Evolutionary conservation across 1,140 invertebrate genomes (phyloP).

Genomic region (Drosophila kepulauana): DNA sequence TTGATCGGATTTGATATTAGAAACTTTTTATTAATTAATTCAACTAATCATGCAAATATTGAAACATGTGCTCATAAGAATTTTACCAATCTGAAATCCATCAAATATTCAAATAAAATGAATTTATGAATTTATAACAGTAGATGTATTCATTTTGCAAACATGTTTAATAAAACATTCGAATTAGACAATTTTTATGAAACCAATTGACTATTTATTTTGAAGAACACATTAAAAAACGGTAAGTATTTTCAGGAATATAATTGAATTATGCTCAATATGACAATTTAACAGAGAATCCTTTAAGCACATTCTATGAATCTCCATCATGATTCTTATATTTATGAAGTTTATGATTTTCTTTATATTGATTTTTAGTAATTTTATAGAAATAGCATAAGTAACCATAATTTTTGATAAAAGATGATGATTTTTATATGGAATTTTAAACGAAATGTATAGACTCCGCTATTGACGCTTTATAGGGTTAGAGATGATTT

Average conservation of each 20-base stretch:
- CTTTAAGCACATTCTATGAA: no score
- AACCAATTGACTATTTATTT: slow-evolving; percentile 20
- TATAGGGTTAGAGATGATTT: no score
- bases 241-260: neutral
- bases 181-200: slow-evolving; percentile 75
- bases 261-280: no score
- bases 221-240: neutral
- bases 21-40: slow-evolving; percentile 67
- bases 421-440: no score
- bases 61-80: slow-evolving; percentile 68
- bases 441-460: no score
- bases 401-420: no score
- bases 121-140: slow-evolving; percentile 74
- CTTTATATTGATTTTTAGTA: no score
- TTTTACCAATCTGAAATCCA: slow-evolving; percentile 76
- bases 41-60: slow-evolving; percentile 48
- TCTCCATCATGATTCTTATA: no score
- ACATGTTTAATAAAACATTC: slow-evolving; percentile 74
- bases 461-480: no score
- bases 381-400: no score
- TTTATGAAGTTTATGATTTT: no score
- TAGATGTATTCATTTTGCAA: slow-evolving; percentile 75
- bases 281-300: no score
- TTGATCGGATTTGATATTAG: slow-evolving; percentile 66
- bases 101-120: slow-evolving; percentile 71